Conservation (phyloP, 2,888 invertebrate genomes). For the Pelosia muscerda region DNA sequence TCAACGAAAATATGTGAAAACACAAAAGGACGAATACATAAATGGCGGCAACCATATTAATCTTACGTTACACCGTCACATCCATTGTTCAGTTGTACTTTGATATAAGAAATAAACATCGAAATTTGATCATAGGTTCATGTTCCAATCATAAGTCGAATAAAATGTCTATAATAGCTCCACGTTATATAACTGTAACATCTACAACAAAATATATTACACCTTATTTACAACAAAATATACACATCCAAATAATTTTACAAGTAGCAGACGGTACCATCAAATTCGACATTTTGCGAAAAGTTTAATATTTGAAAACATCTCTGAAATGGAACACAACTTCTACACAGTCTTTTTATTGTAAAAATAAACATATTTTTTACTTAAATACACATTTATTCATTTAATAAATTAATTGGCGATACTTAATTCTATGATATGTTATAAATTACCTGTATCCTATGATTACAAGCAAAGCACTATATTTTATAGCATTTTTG, state of each 20-base stretch:
- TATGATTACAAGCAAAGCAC: conserved; percentile 28
- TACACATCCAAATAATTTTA: conserved; percentile 16
- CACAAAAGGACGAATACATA: too few species aligned
- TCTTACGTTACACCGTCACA: neutral
- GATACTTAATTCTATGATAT: conserved; percentile 61
- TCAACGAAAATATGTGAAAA: too few species aligned
- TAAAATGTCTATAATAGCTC: conserved; percentile 24
- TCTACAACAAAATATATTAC: conserved; percentile 6
- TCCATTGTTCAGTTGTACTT: neutral
- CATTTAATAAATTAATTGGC: conserved; percentile 34
- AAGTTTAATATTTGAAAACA: conserved; percentile 32
- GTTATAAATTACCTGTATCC: conserved; percentile 59
- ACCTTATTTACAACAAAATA: conserved; percentile 19
- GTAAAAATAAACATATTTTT: conserved; percentile 30
- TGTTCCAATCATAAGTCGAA: conserved; percentile 3
- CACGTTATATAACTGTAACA: conserved; percentile 17
- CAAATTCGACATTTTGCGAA: conserved; percentile 33
- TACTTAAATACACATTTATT: conserved; percentile 39
- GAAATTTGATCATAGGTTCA: conserved; percentile 1
- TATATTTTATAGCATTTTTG: conserved; percentile 28
- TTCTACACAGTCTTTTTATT: conserved; percentile 45
- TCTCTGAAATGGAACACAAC: conserved; percentile 38
- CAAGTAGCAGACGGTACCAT: conserved; percentile 26
- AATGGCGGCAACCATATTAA: neutral
- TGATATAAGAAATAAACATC: neutral